Evolutionary conservation across 1,140 invertebrate genomes (phyloP), one percentile per base, ranked within the genome.

Genomic region (Drosophila elegans): DNA sequence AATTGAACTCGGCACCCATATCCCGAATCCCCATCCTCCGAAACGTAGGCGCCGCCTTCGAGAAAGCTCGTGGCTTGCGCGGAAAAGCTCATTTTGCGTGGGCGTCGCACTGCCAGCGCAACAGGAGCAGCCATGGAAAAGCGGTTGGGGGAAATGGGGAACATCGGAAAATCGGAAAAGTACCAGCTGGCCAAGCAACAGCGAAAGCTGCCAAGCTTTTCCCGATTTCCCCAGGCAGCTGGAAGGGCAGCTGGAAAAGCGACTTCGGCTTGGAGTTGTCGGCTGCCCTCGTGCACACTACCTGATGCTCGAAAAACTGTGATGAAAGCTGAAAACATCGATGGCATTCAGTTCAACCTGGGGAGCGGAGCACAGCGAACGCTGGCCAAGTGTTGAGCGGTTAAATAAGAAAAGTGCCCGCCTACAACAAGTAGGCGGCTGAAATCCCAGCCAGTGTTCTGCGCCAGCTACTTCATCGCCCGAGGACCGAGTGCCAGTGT

Each of bases 371-470:
- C 75, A 67, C 74, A 90, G 81, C 85, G 74, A 76, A 91, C 76
- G 90, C 82, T 84, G 63, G 54, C 62, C 39, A 64, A 67, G 72
- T 74, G 90, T 91, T 88, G 90, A 91, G 78, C 90, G 90, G 90
- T 90, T 91, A 91, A 91, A 91, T 90, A 89, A 90, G 85, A 89
- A 90, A 88, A 90, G 84, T 85, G 83, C 53, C 66, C 41, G 55
- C 81, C 81, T 85, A 85, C 81, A 79, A 69, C 81, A 85, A 80
- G 81, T 85, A 85, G 82, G 82, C 52, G 45, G 64, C 34, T 39
- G 61, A 79, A 79, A 55, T 88, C 83, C 83, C 83, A 88, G 54
- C 67, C 78, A 86, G 83, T 86, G 42, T 86, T 88, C 75, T 83
- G 83, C 75, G 83, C 34, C 82, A 86, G 83, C 78, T 68, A 69